Base-by-base conservation (phyloP, 2,888 invertebrate genomes). In the Erebia ligea region DNA sequence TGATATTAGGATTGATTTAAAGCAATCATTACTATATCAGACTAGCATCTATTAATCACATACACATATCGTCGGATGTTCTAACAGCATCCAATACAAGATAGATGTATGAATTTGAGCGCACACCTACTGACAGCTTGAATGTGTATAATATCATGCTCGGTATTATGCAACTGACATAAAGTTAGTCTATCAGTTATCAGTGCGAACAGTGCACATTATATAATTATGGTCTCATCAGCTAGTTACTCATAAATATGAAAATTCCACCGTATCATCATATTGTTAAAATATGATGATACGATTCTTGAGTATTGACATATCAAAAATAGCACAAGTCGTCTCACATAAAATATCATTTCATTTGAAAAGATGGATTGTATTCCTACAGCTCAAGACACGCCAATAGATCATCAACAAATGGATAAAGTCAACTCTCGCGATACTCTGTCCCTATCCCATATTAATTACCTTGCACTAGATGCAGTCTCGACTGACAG, bases 401-500 rank as follows among this genome's bases (percentile, higher is more conserved):
- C 13, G 13, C 56, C 13, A 1, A 25, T 15, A 57, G 13, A 56
- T 56, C 56, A 13, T 21, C 56, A 21, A 21, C 19, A 17, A 56
- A 50, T 50, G 50, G 13, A 57, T 59, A 62, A 21, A 62, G 62
- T 45, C 62, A 48, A 48, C 62, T 48, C 42, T 56, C 58, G 13
- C 48, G 13, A 21, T 61, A 13, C 13, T n/a, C 8, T 21, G 48
- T 62, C 13, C 42, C 19, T 13, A 21, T 19, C 19, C 48, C 8
- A 62, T 19, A 62, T 62, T 62, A 62, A 62, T 62, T 62, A 62
- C 45, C 61, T 62, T 21, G 62, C 45, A 15, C 48, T 25, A 48
- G 62, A 62, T 21, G 45, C 21, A 15, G 15, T 15, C 62, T 45
- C 45, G 45, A 25, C 62, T 62, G 62, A 62, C 62, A 48, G 62